Evolutionary conservation across 2,113 vertebrate species (phyloP).

Genomic region (Eudyptes chrysolophus): DNA sequence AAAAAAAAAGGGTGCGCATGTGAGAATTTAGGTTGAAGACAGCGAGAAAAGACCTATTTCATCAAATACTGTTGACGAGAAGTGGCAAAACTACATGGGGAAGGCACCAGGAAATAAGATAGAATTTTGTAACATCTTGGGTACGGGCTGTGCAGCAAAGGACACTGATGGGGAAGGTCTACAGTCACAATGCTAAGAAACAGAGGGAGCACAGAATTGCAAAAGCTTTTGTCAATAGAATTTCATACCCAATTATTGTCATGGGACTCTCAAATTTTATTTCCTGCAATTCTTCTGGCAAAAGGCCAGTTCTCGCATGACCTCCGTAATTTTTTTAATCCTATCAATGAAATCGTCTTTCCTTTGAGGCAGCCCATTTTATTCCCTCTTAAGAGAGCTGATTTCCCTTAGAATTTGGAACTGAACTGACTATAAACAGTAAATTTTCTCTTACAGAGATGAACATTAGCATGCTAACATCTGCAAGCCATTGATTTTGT

Average conservation of each 20-base stretch:
- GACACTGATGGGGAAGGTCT: neutral
- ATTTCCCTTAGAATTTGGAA: neutral
- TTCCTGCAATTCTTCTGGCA: slow-evolving; percentile 23
- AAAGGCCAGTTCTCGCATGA: slow-evolving; percentile 24
- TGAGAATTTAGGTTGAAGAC: neutral
- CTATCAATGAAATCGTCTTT: neutral
- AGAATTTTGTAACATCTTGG: neutral
- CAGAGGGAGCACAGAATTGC: neutral
- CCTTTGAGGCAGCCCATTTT: neutral
- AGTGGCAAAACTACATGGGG: neutral
- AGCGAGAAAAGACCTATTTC: neutral
- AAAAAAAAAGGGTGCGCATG: rapidly evolving
- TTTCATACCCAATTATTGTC: slow-evolving; percentile 30
- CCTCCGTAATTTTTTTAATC: slow-evolving; percentile 15
- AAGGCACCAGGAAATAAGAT: neutral
- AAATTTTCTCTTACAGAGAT: neutral
- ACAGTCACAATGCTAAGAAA: neutral
- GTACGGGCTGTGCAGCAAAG: neutral
- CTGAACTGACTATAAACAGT: neutral
- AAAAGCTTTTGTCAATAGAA: slow-evolving; percentile 18
- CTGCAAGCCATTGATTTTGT: neutral
- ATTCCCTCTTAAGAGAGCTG: neutral
- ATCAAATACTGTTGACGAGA: neutral
- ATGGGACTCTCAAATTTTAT: slow-evolving; percentile 16
- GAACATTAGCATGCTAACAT: neutral